These are phyloP conservation scores for Eupithecia abbreviata DNA, from an alignment of 2,888 invertebrate genomes.

Conservation along the genomic window DNA sequence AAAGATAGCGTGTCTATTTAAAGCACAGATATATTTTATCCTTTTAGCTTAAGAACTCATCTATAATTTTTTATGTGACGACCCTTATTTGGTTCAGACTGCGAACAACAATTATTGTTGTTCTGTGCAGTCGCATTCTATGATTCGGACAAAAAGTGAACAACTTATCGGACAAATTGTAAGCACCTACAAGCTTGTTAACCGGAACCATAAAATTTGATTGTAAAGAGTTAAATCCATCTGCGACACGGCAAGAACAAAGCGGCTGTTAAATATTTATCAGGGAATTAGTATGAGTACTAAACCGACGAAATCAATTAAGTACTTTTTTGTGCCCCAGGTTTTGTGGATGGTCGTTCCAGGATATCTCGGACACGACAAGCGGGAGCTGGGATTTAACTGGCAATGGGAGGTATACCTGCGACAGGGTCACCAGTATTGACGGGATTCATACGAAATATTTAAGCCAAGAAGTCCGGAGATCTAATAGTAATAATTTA, in stretches of 20 bases:
- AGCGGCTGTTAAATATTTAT: constrained; percentile 74
- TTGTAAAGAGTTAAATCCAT: constrained; percentile 64
- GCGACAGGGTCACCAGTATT: background rate
- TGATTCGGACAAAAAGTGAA: constrained; percentile 12
- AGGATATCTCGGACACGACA: constrained; percentile 51
- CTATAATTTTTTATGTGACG: constrained; percentile 1
- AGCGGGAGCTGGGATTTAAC: constrained; percentile 21
- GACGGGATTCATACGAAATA: background rate
- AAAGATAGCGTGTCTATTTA: constrained; percentile 9
- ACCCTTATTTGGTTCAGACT: background rate
- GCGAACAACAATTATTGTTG: background rate
- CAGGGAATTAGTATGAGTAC: constrained; percentile 78
- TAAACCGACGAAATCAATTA: constrained; percentile 80
- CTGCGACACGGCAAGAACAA: constrained; percentile 69
- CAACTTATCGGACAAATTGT: constrained; percentile 15
- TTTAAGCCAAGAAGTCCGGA: background rate
- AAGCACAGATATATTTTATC: background rate
- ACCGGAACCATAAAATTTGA: constrained; percentile 66
- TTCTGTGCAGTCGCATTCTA: background rate
- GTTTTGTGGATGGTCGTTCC: constrained; percentile 65
- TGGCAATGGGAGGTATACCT: background rate
- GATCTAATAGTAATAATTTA: background rate
- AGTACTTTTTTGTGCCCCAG: constrained; percentile 64
- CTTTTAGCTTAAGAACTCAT: background rate
- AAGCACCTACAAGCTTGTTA: constrained; percentile 38